Evolutionary conservation across 1,140 invertebrate species (phyloP).

Genomic region (Tetraneura akinire): DNA sequence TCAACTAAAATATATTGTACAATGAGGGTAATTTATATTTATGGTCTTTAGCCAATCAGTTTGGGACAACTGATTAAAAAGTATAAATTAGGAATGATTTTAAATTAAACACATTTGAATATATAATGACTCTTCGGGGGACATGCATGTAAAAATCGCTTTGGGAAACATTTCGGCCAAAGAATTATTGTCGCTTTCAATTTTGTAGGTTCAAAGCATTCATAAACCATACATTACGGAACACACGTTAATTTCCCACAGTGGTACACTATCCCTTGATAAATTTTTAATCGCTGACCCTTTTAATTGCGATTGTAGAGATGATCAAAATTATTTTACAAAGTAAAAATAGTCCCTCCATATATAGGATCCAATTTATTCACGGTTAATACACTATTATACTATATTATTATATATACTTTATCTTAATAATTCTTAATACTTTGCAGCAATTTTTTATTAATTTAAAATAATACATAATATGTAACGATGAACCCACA

Average conservation of each 20-base stretch:
- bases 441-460: too few relatives aligned
- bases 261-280: not conserved
- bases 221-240: not conserved
- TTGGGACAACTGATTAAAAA: not conserved
- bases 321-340: not conserved
- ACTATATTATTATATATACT: not conserved
- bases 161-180: slow-evolving; percentile 31
- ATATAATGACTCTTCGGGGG: not conserved
- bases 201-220: not conserved
- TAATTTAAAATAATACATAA: too few relatives aligned
- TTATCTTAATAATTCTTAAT: too few relatives aligned
- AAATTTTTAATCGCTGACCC: slow-evolving; percentile 7
- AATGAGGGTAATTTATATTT: not conserved
- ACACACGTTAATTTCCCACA: not conserved
- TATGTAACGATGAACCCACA: too few relatives aligned
- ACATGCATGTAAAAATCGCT: not conserved
- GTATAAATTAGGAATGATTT: not conserved
- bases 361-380: not conserved
- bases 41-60: not conserved
- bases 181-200: slow-evolving; percentile 22
- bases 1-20: too few relatives aligned
- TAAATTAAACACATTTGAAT: not conserved
- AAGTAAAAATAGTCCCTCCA: slow-evolving; percentile 18
- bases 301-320: not conserved
- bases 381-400: not conserved